Conservation (phyloP, 2,797 vertebrate species). For the Pangasius mekongensis region DNA sequence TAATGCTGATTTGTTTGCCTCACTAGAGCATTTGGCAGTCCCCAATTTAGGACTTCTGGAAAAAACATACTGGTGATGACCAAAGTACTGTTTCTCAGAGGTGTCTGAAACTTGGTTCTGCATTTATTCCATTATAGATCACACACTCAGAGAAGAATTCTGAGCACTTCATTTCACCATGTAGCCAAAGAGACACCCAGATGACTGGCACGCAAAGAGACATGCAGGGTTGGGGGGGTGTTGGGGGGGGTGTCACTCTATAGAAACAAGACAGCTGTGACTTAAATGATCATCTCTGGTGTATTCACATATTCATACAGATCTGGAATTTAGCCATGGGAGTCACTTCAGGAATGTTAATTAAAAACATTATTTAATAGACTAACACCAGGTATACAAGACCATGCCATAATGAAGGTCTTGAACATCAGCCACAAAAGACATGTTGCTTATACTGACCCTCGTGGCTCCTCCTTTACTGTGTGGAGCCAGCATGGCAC, state of each 20-base stretch:
- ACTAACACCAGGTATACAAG: conserved; percentile 12
- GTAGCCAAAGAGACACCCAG: conserved; percentile 1
- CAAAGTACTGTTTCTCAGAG: neutral
- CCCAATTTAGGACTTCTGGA: neutral
- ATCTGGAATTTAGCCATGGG: neutral
- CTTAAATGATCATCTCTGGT: neutral
- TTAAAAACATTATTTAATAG: conserved; percentile 26
- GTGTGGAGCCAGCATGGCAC: conserved; percentile 49
- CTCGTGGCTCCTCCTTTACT: conserved; percentile 38
- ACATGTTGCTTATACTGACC: conserved; percentile 37
- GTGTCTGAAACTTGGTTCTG: neutral
- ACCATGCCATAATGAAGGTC: neutral
- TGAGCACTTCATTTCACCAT: neutral
- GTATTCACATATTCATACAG: neutral
- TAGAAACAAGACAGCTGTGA: conserved; percentile 20
- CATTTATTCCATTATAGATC: neutral
- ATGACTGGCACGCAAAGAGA: conserved; percentile 1
- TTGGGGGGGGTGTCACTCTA: neutral
- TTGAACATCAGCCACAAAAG: conserved; percentile 32
- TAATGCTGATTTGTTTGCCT: neutral
- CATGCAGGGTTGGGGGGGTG: too few species aligned
- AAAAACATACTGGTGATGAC: neutral
- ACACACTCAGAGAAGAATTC: neutral
- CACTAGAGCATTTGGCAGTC: neutral
- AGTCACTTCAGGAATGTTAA: conserved; percentile 15